These are phyloP conservation scores for Dolichopus griseipennis DNA, from an alignment of 2,888 invertebrate species.

Conservation along the genomic window DNA sequence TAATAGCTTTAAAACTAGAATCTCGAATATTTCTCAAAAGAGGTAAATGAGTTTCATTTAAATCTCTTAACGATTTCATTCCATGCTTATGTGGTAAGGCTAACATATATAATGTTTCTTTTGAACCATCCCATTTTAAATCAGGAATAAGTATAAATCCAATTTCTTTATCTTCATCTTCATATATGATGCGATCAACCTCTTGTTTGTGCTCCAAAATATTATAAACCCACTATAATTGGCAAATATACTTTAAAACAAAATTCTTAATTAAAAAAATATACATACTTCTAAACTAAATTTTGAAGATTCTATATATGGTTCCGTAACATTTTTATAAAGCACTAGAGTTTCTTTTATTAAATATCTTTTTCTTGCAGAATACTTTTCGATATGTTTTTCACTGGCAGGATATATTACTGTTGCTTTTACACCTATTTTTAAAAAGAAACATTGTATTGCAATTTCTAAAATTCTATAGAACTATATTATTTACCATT, in stretches of 20 bases:
- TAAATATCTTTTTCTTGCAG: conserved; percentile 61
- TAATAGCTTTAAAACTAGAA: conserved; percentile 66
- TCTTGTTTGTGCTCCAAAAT: conserved; percentile 88
- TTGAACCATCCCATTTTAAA: conserved; percentile 86
- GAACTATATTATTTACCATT: conserved; percentile 51
- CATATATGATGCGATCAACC: conserved; percentile 74
- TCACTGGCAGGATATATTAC: conserved; percentile 90
- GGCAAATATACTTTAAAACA: conserved; percentile 31
- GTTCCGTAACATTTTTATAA: conserved; percentile 70
- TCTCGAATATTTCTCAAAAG: conserved; percentile 68
- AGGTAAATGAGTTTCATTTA: conserved; percentile 67
- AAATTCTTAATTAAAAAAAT: neutral
- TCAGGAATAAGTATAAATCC: conserved; percentile 90
- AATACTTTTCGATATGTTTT: conserved; percentile 83
- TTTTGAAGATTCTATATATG: conserved; percentile 61
- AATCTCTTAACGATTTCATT: conserved; percentile 77
- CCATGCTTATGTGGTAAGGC: conserved; percentile 67
- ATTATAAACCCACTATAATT: conserved; percentile 90
- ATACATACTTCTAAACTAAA: conserved; percentile 66
- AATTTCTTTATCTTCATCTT: conserved; percentile 59
- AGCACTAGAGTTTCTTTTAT: conserved; percentile 76
- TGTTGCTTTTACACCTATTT: conserved; percentile 74
- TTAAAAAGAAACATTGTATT: conserved; percentile 13
- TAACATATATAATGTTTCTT: conserved; percentile 73
- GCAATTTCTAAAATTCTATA: neutral